These are phyloP conservation scores for Apodemia mormo DNA, from an alignment of 2,888 invertebrate genomes.

Conservation along the genomic window DNA sequence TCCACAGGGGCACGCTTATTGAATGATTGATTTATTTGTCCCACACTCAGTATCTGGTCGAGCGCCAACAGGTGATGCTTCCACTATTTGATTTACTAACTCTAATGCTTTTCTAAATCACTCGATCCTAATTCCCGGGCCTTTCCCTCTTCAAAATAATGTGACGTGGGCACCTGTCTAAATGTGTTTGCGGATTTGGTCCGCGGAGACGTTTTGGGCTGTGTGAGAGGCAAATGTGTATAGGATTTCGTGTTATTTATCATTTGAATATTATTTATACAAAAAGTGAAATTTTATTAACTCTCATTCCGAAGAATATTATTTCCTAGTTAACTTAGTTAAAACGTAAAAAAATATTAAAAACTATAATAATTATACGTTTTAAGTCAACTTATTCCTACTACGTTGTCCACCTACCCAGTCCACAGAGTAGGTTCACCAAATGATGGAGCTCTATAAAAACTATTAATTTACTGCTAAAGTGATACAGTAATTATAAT, in stretches of 20 bases:
- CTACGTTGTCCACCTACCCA: too few species aligned
- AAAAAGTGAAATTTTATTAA: background rate
- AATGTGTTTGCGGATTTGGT: slow-evolving; percentile 42
- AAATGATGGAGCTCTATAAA: too few species aligned
- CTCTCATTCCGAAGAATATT: too few species aligned
- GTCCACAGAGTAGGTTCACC: too few species aligned
- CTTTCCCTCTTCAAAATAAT: slow-evolving; percentile 72
- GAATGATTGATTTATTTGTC: slow-evolving; percentile 76
- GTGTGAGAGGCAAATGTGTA: slow-evolving; percentile 40
- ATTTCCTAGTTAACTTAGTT: too few species aligned
- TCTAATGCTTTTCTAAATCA: slow-evolving; percentile 69
- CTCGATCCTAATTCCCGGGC: slow-evolving; percentile 61
- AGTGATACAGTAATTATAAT: too few species aligned
- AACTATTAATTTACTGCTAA: too few species aligned
- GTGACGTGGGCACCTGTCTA: slow-evolving; percentile 60
- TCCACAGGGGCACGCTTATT: slow-evolving; percentile 54
- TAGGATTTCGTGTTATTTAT: slow-evolving; percentile 38
- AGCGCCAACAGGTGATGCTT: slow-evolving; percentile 66
- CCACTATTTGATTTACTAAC: slow-evolving; percentile 71
- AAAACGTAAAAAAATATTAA: too few species aligned
- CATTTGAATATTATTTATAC: slow-evolving; percentile 34
- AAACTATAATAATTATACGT: too few species aligned
- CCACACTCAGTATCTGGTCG: slow-evolving; percentile 46
- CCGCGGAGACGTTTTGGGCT: slow-evolving; percentile 52
- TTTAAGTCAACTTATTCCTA: too few species aligned